A percentile compares a stretch with the other conserved stretches of the same genome.
These are phyloP conservation scores for Portunus trituberculatus DNA, from an alignment of 1,140 invertebrate species.

Conservation along the genomic window DNA sequence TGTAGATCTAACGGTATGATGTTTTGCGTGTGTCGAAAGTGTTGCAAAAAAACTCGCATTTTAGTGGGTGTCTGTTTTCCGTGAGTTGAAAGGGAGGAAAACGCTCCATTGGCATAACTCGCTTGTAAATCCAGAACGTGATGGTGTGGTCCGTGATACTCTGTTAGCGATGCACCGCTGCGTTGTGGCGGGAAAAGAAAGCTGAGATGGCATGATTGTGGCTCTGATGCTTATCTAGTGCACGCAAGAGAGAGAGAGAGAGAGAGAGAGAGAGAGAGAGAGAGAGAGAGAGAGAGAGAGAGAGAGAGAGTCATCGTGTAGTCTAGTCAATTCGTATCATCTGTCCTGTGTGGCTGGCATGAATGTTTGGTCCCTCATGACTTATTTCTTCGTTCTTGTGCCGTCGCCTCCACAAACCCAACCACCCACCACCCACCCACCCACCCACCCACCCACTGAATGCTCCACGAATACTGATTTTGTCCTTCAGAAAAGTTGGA, in stretches of 20 bases:
- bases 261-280: constrained; percentile 27
- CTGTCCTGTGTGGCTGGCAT: neutral
- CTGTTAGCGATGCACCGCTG: neutral
- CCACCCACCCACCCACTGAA: neutral
- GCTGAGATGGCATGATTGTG: neutral
- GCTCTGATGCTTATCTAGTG: neutral
- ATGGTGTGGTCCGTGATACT: neutral
- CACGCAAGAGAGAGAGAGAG: neutral
- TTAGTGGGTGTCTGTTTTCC: neutral
- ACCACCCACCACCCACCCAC: neutral
- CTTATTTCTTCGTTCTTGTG: neutral
- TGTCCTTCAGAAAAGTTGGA: neutral
- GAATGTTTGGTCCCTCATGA: neutral
- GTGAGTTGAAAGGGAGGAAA: neutral
- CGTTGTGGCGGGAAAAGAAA: neutral
- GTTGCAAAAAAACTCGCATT: no score
- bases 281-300: constrained; percentile 7
- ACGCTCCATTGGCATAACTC: no score
- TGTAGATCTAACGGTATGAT: no score
- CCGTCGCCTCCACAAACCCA: neutral
- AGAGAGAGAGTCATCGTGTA: constrained; percentile 5
- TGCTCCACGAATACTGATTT: neutral
- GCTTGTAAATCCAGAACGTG: neutral
- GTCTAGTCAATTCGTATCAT: neutral
- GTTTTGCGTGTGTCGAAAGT: no score